phyloP scores from a whole-genome alignment of 2,113 vertebrate genomes.

The Oxygymnocypris stewartii region DNA sequence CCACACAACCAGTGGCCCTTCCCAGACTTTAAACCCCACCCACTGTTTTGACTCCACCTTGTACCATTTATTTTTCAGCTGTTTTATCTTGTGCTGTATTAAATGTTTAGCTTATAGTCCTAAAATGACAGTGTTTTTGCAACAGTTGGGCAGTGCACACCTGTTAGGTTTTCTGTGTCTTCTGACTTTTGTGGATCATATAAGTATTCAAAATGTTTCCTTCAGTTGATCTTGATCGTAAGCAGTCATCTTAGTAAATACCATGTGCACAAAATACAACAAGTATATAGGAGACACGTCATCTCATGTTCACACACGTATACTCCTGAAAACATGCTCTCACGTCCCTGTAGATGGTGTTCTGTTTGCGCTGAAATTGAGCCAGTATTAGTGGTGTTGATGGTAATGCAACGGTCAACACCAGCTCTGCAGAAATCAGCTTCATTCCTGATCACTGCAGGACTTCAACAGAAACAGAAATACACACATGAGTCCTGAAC shows the following conservation, averaged over 20 bases:
- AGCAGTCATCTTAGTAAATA: slow-evolving; percentile 2
- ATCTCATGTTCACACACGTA: neutral
- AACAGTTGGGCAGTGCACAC: neutral
- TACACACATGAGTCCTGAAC: neutral
- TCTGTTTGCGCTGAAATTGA: slow-evolving; percentile 15
- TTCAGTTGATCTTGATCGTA: neutral
- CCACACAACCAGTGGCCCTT: too few species aligned
- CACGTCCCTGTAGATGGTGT: neutral
- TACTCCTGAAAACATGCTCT: neutral
- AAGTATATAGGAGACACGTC: neutral
- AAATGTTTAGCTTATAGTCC: slow-evolving; percentile 3
- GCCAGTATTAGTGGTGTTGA: slow-evolving; percentile 26
- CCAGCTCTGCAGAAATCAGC: slow-evolving; percentile 3
- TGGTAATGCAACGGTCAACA: neutral
- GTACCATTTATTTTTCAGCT: neutral
- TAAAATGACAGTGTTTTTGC: neutral
- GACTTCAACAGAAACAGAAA: slow-evolving; percentile 6
- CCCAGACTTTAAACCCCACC: neutral
- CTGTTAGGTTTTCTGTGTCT: neutral
- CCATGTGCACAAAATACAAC: neutral
- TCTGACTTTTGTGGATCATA: slow-evolving; percentile 32
- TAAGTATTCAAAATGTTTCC: slow-evolving; percentile 18
- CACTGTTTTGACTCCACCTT: neutral
- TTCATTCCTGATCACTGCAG: neutral
- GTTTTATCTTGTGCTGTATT: slow-evolving; percentile 20